These are phyloP conservation scores for Harlomillsia oculata DNA, from an alignment of 1,140 invertebrate species.

Conservation along the genomic window DNA sequence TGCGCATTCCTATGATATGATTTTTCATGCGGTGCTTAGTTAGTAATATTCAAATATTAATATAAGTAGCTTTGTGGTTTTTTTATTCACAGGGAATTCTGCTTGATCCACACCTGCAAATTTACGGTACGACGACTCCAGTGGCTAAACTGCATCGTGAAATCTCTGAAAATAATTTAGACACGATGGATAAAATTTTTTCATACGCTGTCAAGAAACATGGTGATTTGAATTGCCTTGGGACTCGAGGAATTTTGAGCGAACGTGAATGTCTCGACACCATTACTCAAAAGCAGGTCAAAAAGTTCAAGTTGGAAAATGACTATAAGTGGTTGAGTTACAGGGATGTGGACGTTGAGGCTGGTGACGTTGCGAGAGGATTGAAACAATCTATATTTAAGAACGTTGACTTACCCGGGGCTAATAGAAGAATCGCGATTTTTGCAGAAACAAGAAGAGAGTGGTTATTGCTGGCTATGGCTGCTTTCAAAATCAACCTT, in stretches of 20 bases:
- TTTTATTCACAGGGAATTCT: constrained; percentile 47
- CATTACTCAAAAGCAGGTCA: constrained; percentile 80
- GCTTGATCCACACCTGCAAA: constrained; percentile 48
- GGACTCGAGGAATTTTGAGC: constrained; percentile 76
- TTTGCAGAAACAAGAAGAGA: constrained; percentile 95
- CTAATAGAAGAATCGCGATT: constrained; percentile 71
- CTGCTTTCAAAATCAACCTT: constrained; percentile 85
- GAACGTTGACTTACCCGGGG: no score
- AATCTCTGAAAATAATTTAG: constrained; percentile 61
- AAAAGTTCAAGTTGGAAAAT: constrained; percentile 89
- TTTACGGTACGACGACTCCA: constrained; percentile 59
- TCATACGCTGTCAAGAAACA: constrained; percentile 62
- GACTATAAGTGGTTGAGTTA: constrained; percentile 87
- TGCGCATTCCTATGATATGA: no score
- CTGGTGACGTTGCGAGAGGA: constrained; percentile 57
- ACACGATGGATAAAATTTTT: constrained; percentile 80
- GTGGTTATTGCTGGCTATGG: constrained; percentile 92
- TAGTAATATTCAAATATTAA: no score
- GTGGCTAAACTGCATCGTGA: constrained; percentile 56
- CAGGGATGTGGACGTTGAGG: constrained; percentile 62
- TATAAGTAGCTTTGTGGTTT: no score
- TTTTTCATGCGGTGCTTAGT: no score
- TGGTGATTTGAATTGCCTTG: constrained; percentile 64
- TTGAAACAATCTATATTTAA: constrained; percentile 47
- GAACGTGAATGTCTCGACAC: constrained; percentile 88